These are phyloP conservation scores for Reinhardtius hippoglossoides DNA, from an alignment of 2,113 vertebrate genomes.

Conservation along the genomic window DNA sequence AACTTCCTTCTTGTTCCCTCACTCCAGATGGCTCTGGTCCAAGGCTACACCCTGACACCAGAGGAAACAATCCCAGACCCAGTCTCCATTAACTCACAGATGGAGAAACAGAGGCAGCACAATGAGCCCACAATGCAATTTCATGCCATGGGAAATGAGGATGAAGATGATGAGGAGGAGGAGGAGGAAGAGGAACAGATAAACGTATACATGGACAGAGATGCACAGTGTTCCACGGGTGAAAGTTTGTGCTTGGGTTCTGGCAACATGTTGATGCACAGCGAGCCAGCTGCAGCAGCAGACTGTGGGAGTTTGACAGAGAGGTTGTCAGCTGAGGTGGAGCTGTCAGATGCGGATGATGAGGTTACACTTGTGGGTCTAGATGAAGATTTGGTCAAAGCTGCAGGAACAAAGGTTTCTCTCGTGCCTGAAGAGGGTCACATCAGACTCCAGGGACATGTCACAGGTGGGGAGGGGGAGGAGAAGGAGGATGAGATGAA, in stretches of 20 bases:
- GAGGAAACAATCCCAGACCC: slow-evolving; percentile 17
- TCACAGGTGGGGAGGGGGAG: too few species aligned
- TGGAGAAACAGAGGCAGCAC: background rate
- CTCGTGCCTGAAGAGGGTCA: too few species aligned
- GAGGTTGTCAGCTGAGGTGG: background rate
- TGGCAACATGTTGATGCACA: background rate
- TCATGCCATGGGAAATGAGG: background rate
- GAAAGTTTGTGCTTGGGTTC: slow-evolving; percentile 1
- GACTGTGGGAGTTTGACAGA: background rate
- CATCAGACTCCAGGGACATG: too few species aligned
- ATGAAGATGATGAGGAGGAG: slow-evolving; percentile 40
- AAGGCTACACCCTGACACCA: slow-evolving; percentile 18
- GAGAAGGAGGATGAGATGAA: background rate
- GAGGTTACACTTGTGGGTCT: background rate
- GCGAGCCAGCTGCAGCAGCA: background rate
- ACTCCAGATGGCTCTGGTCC: slow-evolving; percentile 16
- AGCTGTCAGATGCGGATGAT: background rate
- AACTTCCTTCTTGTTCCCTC: background rate
- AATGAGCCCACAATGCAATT: background rate
- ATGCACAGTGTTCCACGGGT: slow-evolving; percentile 3
- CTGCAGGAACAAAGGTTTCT: background rate
- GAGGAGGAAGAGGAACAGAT: slow-evolving; percentile 3
- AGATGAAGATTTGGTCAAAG: background rate
- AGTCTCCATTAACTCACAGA: slow-evolving; percentile 29
- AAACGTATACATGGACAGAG: slow-evolving; percentile 46